These are phyloP conservation scores for Tylochromis polylepis DNA, from an alignment of 2,113 vertebrate species.

Conservation along the genomic window DNA sequence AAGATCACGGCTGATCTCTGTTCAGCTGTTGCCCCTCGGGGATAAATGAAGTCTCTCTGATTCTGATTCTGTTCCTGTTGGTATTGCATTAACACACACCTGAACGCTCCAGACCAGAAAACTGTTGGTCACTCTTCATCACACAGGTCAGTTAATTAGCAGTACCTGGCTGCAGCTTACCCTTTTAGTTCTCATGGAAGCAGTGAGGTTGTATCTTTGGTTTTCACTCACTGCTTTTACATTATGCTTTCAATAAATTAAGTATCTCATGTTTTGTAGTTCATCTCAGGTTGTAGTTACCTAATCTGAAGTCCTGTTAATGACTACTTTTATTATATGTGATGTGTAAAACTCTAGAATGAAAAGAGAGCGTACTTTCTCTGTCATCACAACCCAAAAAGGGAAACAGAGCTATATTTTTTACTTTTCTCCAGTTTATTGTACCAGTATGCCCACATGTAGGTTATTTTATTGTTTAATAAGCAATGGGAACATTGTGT, in stretches of 20 bases:
- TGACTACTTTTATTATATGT: neutral
- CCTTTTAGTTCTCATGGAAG: neutral
- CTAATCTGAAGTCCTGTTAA: neutral
- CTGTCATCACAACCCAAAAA: neutral
- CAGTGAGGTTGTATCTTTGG: neutral
- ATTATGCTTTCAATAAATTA: neutral
- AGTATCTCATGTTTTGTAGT: neutral
- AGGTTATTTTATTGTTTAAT: slow-evolving; percentile 4
- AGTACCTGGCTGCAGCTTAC: neutral
- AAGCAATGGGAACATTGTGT: slow-evolving; percentile 11
- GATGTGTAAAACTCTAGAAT: neutral
- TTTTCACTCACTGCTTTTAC: neutral
- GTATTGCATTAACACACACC: too few relatives aligned
- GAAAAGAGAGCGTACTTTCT: neutral
- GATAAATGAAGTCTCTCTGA: too few relatives aligned
- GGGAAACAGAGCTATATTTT: neutral
- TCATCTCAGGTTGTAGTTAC: neutral
- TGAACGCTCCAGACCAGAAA: too few relatives aligned
- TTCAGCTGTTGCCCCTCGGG: too few relatives aligned
- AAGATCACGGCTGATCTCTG: too few relatives aligned
- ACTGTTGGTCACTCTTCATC: neutral
- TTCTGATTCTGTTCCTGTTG: too few relatives aligned
- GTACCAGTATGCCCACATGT: neutral
- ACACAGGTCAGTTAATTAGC: neutral
- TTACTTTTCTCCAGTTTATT: neutral